Percentiles rank a stretch among this genome's conserved stretches.
Evolutionary conservation across 2,888 invertebrate species (phyloP).

Genomic region (Perithous albicinctus): DNA sequence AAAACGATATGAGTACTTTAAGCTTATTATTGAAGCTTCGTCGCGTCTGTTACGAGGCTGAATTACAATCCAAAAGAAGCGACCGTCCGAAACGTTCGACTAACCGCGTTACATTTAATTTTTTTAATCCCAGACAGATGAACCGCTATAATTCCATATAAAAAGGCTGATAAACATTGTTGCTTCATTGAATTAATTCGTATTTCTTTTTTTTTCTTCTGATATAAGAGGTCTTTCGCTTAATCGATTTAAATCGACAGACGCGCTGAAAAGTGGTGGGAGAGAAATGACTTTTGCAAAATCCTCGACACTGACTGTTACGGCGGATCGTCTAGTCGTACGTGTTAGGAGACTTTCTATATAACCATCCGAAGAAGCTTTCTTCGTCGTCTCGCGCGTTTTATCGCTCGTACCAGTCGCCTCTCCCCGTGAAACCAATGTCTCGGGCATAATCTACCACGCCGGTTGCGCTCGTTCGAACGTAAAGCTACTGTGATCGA

Average conservation of each 20-base stretch:
- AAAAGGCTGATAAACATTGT: neutral
- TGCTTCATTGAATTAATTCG: neutral
- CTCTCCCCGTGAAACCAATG: conserved; percentile 56
- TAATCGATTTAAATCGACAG: conserved; percentile 37
- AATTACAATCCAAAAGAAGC: neutral
- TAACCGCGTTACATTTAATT: conserved; percentile 5
- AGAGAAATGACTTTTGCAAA: conserved; percentile 45
- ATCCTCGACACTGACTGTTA: conserved; percentile 21
- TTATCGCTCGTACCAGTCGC: conserved; percentile 65
- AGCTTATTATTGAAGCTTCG: neutral
- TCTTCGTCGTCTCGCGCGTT: conserved; percentile 53
- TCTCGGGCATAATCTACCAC: conserved; percentile 63
- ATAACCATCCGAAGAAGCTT: conserved; percentile 42
- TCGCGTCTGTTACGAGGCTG: neutral
- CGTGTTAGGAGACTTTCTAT: conserved; percentile 36
- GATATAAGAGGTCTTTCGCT: neutral
- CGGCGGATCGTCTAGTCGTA: conserved; percentile 22
- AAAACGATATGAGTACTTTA: too few species aligned
- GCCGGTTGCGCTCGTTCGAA: conserved; percentile 56
- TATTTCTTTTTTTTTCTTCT: neutral
- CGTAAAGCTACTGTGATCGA: conserved; percentile 61
- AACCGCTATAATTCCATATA: conserved; percentile 5
- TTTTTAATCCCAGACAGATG: conserved; percentile 23
- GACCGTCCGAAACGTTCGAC: neutral
- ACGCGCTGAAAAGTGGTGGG: neutral